Base-by-base conservation (phyloP, 2,888 invertebrate species). In the Hermaeophaga mercurialis region DNA sequence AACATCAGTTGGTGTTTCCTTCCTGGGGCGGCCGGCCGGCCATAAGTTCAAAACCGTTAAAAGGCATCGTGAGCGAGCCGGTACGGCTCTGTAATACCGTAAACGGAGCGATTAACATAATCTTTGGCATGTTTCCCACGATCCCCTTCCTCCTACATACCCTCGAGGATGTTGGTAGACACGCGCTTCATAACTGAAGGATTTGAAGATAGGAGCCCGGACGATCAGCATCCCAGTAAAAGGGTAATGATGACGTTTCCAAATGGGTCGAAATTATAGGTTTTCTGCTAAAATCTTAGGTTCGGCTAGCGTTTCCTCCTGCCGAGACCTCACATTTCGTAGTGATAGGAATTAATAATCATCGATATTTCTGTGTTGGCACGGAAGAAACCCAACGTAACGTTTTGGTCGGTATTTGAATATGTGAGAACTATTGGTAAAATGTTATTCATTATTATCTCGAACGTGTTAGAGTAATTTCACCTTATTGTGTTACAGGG, bases 101-200 rank as follows among this genome's bases (percentile, higher is more conserved):
- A 52, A 52, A 52, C 52, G 52, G 43, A 52, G 52, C 69, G 66
- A 68, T 70, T 65, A 70, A 68, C 65, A 64, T 64, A 66, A 65
- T 67, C 69, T 70, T 67, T 66, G 63, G 63, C 64, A 65, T 60
- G 64, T 66, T 70, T 69, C 70, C 70, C 70, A 70, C 69, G 69
- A 68, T 68, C 66, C n/a, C 63, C 66, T 65, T 62, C 68, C 68
- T 72, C 75, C 75, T 75, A 74, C 75, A 70, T 73, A 72, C 73
- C 75, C 75, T 69, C 68, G 66, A 72, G 75, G 74, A 72, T 72
- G 73, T 71, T 69, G 72, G 71, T 71, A 73, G 75, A 75, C 75
- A 75, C 75, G 75, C 75, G 75, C 73, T 70, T 64, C 55, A 54
- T 50, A 61, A 45, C 44, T 52, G 55, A 54, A 54, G 57, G 58